These are phyloP conservation scores for Glandiceps talaboti DNA, from an alignment of 53 echinoderm and acorn worm species.

Conservation along the genomic window DNA sequence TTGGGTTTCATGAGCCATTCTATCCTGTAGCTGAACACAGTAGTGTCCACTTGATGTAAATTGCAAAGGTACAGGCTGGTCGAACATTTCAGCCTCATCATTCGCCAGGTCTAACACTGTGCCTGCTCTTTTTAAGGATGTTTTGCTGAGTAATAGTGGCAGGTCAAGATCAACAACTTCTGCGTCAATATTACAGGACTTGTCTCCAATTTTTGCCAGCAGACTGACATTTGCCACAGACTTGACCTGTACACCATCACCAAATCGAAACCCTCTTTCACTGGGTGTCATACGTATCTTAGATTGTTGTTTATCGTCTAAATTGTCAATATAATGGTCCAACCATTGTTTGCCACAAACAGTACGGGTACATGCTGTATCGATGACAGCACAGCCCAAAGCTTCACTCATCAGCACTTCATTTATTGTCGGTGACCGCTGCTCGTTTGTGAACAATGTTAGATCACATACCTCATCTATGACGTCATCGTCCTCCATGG, in stretches of 20 bases:
- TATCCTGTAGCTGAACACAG: neutral
- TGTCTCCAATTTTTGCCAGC: constrained; percentile 12
- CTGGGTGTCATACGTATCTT: neutral
- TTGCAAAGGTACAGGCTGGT: neutral
- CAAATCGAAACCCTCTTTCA: no score
- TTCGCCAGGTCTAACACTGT: neutral
- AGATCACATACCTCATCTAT: no score
- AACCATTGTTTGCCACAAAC: no score
- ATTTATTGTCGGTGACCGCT: no score
- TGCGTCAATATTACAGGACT: neutral
- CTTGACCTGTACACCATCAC: no score
- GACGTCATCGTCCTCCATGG: no score
- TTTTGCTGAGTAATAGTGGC: neutral
- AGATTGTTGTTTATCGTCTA: neutral
- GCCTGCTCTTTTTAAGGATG: neutral
- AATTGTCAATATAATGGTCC: no score
- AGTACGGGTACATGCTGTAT: constrained; percentile 26
- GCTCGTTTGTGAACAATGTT: no score
- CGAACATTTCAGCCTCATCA: neutral
- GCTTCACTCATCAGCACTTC: neutral
- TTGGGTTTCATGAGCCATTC: no score
- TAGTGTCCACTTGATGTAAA: constrained; percentile 7
- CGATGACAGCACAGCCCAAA: constrained; percentile 1
- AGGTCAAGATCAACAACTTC: neutral
- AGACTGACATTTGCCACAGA: neutral